Percentiles rank a stretch among this genome's conserved stretches.
These are phyloP conservation scores for Drosophila persimilis DNA, from an alignment of 1,140 invertebrate genomes.

Conservation along the genomic window DNA sequence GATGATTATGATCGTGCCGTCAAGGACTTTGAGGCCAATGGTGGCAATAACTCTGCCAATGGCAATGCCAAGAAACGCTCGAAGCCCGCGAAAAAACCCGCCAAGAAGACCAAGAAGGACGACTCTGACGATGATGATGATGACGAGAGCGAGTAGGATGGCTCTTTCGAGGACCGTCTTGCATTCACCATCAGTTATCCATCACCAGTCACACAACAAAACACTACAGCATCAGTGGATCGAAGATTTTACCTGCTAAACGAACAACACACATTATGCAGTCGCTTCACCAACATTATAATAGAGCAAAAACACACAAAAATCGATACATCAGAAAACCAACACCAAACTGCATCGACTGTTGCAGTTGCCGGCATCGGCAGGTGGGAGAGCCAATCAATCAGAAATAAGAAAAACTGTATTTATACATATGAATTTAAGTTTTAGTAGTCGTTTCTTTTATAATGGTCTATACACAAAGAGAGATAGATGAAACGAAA, in stretches of 20 bases:
- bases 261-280: no score
- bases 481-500: constrained; percentile 33
- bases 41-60: constrained; percentile 84
- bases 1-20: constrained; percentile 93
- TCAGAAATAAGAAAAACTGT: constrained; percentile 60
- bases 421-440: constrained; percentile 79
- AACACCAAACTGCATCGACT: neutral
- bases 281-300: no score
- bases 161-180: neutral
- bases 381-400: constrained; percentile 20
- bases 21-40: constrained; percentile 93
- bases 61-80: constrained; percentile 82
- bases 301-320: no score
- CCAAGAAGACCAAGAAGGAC: constrained; percentile 84
- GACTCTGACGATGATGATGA: constrained; percentile 82
- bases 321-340: no score
- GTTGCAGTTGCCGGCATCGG: constrained; percentile 15
- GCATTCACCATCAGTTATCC: constrained; percentile 15
- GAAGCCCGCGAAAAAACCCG: constrained; percentile 82
- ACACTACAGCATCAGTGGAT: no score
- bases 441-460: constrained; percentile 75
- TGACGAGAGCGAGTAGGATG: constrained; percentile 74
- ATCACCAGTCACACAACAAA: constrained; percentile 39
- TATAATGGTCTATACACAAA: constrained; percentile 55
- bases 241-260: no score